Base-by-base conservation (phyloP, 2,888 invertebrate species). In the Metalampra italica region DNA sequence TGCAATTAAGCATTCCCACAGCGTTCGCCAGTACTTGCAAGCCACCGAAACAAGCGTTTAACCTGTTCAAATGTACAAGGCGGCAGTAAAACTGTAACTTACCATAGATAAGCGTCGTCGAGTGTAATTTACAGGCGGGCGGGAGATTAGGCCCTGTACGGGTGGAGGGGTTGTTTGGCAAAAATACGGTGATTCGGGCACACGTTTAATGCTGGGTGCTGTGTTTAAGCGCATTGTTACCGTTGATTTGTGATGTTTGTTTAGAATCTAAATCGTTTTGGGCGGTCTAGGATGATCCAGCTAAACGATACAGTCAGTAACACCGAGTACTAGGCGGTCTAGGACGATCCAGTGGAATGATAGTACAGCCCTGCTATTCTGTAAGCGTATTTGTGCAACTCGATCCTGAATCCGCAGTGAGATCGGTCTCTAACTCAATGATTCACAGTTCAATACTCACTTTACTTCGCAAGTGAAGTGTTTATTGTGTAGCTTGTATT, bases 61-160 rank as follows among this genome's bases (percentile, higher is more conserved):
- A 57, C 68, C 69, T 70, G 70, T 66, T 66, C 62, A 59, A 56
- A 60, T 70, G 70, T 66, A 65, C 62, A 59, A 56, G 60, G 52
- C 52, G 57, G 61, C 63, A 61, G 65, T 60, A 60, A 66, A 62
- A 66, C 62, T 65, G 63, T 68, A 68, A 71, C 66, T 75, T 75
- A 71, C 63, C 71, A 71, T 68, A 78, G 75, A 76, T 78, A 78
- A 75, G 75, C 66, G 60, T 54, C 52, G 52, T 11, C 34, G 51
- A 54, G 51, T 57, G 61, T 57, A 63, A 74, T 74, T 75, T 75
- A 75, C 69, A 62, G 52, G 61, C 53, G 48, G 49, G 15, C n/a
- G 46, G 49, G 57, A 70, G 66, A 70, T 73, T 68, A 68, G 65
- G 54, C 48, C 11, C 36, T 47, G 52, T 48, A 49, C 51, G 56